Conservation (phyloP, 2,113 vertebrate genomes). For the Daubentonia madagascariensis region DNA sequence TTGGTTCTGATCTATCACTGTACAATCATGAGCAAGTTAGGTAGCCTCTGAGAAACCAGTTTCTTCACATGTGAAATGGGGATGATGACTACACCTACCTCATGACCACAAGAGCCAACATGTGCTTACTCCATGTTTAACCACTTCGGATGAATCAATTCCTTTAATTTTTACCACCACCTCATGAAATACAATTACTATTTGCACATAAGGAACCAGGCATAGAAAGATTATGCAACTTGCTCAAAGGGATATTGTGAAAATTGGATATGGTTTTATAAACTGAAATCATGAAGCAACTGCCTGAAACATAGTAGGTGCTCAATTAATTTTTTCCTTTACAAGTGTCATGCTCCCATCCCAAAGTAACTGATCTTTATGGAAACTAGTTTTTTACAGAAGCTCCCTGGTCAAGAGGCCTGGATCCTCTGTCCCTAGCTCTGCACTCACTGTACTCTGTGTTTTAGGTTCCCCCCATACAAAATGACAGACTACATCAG, state of each 20-base stretch:
- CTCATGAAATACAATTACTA: background rate
- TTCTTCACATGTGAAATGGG: background rate
- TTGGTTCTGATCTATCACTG: background rate
- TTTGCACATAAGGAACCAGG: background rate
- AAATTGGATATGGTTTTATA: background rate
- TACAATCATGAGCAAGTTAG: background rate
- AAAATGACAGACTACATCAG: background rate
- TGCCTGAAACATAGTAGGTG: background rate
- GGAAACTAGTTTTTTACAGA: background rate
- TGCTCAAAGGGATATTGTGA: background rate
- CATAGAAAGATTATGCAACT: background rate
- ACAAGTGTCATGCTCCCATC: background rate
- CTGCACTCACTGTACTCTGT: background rate
- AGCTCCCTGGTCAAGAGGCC: background rate
- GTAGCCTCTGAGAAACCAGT: background rate
- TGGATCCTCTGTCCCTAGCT: background rate
- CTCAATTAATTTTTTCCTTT: background rate
- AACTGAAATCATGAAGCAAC: background rate
- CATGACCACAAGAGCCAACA: background rate
- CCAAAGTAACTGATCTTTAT: background rate
- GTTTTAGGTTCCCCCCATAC: background rate
- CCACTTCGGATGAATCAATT: background rate
- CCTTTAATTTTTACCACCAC: background rate
- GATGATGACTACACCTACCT: background rate
- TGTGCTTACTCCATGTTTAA: background rate